phyloP scores from a whole-genome alignment of 2,797 vertebrate genomes.

The Arnoldichthys spilopterus region DNA sequence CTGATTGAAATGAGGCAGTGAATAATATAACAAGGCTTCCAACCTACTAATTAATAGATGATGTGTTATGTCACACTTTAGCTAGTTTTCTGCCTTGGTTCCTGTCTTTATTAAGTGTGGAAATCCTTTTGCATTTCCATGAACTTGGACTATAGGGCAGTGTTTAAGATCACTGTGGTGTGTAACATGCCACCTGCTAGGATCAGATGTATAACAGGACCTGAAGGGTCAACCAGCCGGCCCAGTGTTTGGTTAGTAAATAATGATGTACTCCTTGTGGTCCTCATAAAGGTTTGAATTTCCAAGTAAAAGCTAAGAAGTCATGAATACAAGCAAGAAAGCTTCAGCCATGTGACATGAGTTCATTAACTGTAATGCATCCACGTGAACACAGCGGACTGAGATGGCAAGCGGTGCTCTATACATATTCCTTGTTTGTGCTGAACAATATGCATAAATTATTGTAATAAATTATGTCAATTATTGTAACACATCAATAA shows the following conservation, averaged over 20 bases:
- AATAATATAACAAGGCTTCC: not conserved
- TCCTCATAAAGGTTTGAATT: not conserved
- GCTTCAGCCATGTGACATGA: not conserved
- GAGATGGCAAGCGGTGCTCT: too few relatives aligned
- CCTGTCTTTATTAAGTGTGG: too few relatives aligned
- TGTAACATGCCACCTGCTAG: not conserved
- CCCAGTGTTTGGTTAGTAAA: not conserved
- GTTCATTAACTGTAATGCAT: not conserved
- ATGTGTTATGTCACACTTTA: not conserved
- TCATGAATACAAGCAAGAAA: not conserved
- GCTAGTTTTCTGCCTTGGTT: not conserved
- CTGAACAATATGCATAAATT: too few relatives aligned
- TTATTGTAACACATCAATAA: too few relatives aligned
- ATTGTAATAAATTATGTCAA: too few relatives aligned
- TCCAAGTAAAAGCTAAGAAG: not conserved
- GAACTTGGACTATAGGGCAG: not conserved
- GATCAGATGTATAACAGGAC: not conserved
- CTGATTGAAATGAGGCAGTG: not conserved
- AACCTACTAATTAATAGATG: not conserved
- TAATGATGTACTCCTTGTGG: not conserved
- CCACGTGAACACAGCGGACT: not conserved
- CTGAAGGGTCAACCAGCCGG: not conserved
- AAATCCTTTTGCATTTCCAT: not conserved
- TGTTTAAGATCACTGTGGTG: not conserved
- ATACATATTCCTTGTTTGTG: too few relatives aligned